Base-by-base conservation (phyloP, 2,888 invertebrate species). In the Dorcus hopei region DNA sequence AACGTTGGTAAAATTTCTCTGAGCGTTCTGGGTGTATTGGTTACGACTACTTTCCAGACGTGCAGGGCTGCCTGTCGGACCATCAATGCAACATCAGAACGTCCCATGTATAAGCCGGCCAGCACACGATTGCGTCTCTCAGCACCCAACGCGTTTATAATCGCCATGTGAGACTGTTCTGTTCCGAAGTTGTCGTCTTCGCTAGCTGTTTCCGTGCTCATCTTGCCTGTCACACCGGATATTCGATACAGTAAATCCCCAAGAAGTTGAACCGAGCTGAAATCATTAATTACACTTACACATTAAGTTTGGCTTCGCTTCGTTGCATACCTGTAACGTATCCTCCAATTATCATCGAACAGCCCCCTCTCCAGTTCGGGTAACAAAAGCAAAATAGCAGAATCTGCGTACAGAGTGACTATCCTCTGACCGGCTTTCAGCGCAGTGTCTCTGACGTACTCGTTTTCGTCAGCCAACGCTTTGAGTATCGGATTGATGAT, bases 121-220 rank as follows among this genome's bases (percentile, higher is more conserved):
- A 97, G 79, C 41, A 99, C 97, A 26, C 95, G 82, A 79, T 98
- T 97, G 54, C 97, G 83, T 47, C 97, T 81, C 72, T 97, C 96
- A 1, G 85, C 87, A 1, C 98, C 97, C 51, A 99, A 82, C 8
- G 94, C 89, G 52, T 85, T 84, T 68, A 96, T 91, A 64, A 98
- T 97, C 1, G 95, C 93, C 75, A 88, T 84, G 73, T 96, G 95
- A 1, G 95, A 95, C 74, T 93, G 93, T 75, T 97, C 97, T 0
- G 98, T 98, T 60, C 98, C 99, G 78, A 99, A 97, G 79, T 98
- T 99, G 75, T 99, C 99, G 76, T 99, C 99, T 77, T 99, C 98
- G 65, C 92, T 93, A 0, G 96, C 96, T 0, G 96, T 97, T 80
- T 97, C 97, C 0, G 98, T 98, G 39, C 95, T 95, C 97, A 98